Percentiles rank a stretch among this genome's conserved stretches.
Conservation (phyloP, 2,113 vertebrate genomes). For the Colinus virginianus region DNA sequence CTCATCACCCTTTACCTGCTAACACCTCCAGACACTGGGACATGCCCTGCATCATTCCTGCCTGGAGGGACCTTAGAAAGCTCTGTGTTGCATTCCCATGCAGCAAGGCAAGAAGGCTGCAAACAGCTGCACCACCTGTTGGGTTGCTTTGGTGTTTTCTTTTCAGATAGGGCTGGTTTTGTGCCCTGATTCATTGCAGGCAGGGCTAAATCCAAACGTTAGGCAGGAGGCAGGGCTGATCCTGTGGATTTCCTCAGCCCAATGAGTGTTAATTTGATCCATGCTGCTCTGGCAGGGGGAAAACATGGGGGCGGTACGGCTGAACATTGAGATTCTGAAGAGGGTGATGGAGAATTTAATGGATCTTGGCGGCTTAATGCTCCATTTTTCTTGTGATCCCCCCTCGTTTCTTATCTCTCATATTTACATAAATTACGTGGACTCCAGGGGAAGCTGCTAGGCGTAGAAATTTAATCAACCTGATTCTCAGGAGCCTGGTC, state of each 20-base stretch:
- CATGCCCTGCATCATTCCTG: not conserved
- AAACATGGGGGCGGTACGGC: not conserved
- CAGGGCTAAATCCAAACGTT: not conserved
- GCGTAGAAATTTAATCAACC: slow-evolving; percentile 65
- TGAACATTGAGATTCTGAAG: slow-evolving; percentile 36
- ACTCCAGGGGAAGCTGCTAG: slow-evolving; percentile 59
- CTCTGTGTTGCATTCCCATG: rapidly evolving
- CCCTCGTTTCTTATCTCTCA: slow-evolving; percentile 53
- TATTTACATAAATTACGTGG: slow-evolving; percentile 71
- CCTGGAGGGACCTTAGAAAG: not conserved
- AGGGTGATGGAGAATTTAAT: slow-evolving; percentile 69
- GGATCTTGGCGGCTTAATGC: slow-evolving; percentile 68
- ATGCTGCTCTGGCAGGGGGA: slow-evolving; percentile 5
- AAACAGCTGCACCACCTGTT: not conserved
- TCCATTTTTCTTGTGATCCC: slow-evolving; percentile 65
- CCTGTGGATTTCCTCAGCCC: slow-evolving; percentile 30
- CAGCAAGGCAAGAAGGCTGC: not conserved
- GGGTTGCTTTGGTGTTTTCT: not conserved
- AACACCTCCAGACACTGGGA: rapidly evolving
- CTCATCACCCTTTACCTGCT: rapidly evolving
- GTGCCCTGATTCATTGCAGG: not conserved
- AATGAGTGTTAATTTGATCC: slow-evolving; percentile 22
- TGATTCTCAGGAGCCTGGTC: slow-evolving; percentile 54
- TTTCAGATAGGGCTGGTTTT: not conserved
- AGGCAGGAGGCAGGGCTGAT: slow-evolving; percentile 17